Base-by-base conservation (phyloP, 2,113 vertebrate species). In the Mormoops blainvillei region DNA sequence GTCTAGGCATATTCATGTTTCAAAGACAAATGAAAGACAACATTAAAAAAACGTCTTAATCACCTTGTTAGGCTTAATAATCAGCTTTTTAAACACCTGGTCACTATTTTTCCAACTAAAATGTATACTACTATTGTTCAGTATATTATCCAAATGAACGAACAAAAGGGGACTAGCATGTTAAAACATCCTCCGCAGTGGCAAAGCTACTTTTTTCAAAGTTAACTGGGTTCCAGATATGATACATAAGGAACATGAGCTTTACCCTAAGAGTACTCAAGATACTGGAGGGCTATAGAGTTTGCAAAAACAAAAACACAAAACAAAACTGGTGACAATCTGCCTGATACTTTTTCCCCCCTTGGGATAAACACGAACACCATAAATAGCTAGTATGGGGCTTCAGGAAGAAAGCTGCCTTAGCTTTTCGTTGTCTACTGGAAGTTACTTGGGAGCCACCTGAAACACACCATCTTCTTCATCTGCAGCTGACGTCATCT, bases 11-110 rank as follows among this genome's bases (percentile, higher is more conserved):
- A 92, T 11, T 81, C 80, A 86, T 85, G 70, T 80, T 95, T 92
- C 95, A 97, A 90, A 94, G 92, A 87, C 84, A 94, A 94, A 96
- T 95, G 84, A 97, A 97, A 95, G 61, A 36, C 77, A 78, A 93
- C 54, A 82, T 18, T 89, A 91, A 93, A 84, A 84, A 43, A 7
- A 68, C n/a, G 7, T 16, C 74, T 73, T 71, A 41, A 45, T 58
- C 15, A 8, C 76, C 58, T 77, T 87, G 38, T 73, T 70, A 38
- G 56, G 87, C n/a, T 93, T 86, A 33, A 48, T 56, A 38, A 74
- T 54, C 52, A 4, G 31, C 52, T 76, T 90, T 91, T 85, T 76
- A 31, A 86, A 94, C 11, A 65, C 71, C 61, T 41, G 5, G 52
- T 77, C 76, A 81, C 43, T 50, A 71, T 76, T 63, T 65, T 95